A percentile compares a stretch with the other conserved stretches of the same genome.
phyloP scores from a whole-genome alignment of 2,113 vertebrate species.

The Stegastes partitus region DNA sequence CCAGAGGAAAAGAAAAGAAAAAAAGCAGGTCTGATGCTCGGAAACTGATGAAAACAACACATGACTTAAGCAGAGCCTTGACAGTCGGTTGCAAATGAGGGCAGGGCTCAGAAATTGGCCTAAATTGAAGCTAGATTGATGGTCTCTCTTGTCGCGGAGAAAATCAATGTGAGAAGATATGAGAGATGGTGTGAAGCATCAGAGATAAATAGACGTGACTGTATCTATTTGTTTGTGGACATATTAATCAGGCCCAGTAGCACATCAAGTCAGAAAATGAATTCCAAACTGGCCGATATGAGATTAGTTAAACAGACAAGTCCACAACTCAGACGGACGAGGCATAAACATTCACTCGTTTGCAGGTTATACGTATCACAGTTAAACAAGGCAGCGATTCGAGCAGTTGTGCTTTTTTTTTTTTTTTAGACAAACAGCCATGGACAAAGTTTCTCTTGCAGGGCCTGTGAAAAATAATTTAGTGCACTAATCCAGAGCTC shows the following conservation, averaged over 20 bases:
- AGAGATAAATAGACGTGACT: constrained; percentile 69
- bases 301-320: constrained; percentile 66
- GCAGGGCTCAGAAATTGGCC: constrained; percentile 55
- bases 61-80: constrained; percentile 41
- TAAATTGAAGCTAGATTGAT: constrained; percentile 73
- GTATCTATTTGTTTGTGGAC: constrained; percentile 66
- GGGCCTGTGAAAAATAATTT: constrained; percentile 59
- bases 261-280: constrained; percentile 63
- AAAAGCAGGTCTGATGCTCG: constrained; percentile 40
- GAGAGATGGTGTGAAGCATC: constrained; percentile 46
- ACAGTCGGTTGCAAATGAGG: constrained; percentile 64
- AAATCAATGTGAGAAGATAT: constrained; percentile 69
- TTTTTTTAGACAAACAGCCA: constrained; percentile 1
- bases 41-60: constrained; percentile 50
- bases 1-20: constrained; percentile 55
- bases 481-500: constrained; percentile 59
- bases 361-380: constrained; percentile 15
- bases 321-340: constrained; percentile 47
- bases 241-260: constrained; percentile 57
- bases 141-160: constrained; percentile 47
- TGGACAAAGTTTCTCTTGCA: constrained; percentile 20
- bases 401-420: constrained; percentile 3
- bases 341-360: constrained; percentile 16
- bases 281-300: constrained; percentile 36
- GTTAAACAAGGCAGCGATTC: neutral